A percentile compares a stretch with the other conserved stretches of the same genome.
phyloP scores from a whole-genome alignment of 2,888 invertebrate genomes.

The Athrips mouffetella region DNA sequence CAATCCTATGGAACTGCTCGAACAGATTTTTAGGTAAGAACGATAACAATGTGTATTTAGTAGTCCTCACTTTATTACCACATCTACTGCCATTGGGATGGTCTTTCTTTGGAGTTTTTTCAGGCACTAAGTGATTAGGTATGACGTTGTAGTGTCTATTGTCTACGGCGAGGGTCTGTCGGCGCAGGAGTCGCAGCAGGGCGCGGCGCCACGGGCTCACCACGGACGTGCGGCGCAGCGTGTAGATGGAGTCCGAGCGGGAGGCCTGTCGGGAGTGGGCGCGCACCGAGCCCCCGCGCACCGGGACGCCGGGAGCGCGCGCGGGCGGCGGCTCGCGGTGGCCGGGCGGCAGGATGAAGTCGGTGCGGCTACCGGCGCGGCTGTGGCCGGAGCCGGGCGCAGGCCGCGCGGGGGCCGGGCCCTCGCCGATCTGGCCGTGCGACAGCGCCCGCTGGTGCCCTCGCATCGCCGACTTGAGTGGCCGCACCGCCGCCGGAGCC shows the following conservation, averaged over 20 bases:
- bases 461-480: slow-evolving; percentile 84
- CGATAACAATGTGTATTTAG: slow-evolving; percentile 95
- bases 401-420: slow-evolving; percentile 52
- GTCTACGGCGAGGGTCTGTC: slow-evolving; percentile 81
- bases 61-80: slow-evolving; percentile 93
- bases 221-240: slow-evolving; percentile 85
- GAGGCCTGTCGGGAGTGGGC: slow-evolving; percentile 90
- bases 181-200: slow-evolving; percentile 79
- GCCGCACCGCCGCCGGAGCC: slow-evolving; percentile 73
- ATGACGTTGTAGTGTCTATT: slow-evolving; percentile 85
- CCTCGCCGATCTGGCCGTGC: slow-evolving; percentile 90
- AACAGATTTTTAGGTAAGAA: slow-evolving; percentile 97
- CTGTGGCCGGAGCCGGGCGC: slow-evolving; percentile 82
- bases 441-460: slow-evolving; percentile 92
- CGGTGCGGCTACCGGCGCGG: slow-evolving; percentile 90
- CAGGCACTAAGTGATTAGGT: slow-evolving; percentile 91
- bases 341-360: slow-evolving; percentile 92
- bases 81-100: slow-evolving; percentile 91
- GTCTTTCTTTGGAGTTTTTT: slow-evolving; percentile 86
- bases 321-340: slow-evolving; percentile 82
- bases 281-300: slow-evolving; percentile 69
- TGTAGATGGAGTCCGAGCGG: slow-evolving; percentile 93
- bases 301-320: slow-evolving; percentile 59
- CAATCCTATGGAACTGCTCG: slow-evolving; percentile 98
- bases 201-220: slow-evolving; percentile 85